Evolutionary conservation across 2,888 invertebrate species (phyloP).

Genomic region (Protonemura montana): DNA sequence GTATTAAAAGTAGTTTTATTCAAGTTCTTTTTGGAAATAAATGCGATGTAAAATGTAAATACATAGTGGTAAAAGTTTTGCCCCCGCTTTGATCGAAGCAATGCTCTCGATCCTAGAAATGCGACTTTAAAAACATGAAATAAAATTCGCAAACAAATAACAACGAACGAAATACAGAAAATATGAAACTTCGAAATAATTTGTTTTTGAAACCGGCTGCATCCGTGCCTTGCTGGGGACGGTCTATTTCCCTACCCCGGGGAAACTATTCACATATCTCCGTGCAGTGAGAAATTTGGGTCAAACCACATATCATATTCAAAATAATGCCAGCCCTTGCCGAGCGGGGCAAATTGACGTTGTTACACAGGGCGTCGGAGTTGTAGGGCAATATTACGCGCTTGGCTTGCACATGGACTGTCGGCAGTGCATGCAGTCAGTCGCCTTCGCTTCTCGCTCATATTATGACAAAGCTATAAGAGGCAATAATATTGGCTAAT

Average conservation of each 20-base stretch:
- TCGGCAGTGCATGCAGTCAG: not conserved
- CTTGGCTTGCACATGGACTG: not conserved
- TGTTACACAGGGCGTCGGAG: not conserved
- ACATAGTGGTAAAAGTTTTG: not conserved
- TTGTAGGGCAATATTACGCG: not conserved
- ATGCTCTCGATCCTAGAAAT: not conserved
- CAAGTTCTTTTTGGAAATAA: not conserved
- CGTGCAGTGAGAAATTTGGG: not conserved
- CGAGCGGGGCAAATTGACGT: not conserved
- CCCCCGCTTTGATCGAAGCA: not conserved
- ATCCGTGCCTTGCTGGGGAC: not conserved
- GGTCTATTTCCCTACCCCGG: not conserved
- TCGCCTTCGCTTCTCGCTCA: not conserved
- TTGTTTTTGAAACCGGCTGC: not conserved
- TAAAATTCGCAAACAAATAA: not conserved
- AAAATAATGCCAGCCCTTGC: not conserved
- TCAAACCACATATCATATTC: slow-evolving; percentile 7
- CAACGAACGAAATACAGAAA: not conserved
- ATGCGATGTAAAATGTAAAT: not conserved
- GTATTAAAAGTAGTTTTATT: not conserved
- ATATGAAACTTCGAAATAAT: not conserved
- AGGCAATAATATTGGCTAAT: not conserved
- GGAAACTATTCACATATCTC: not conserved
- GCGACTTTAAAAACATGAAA: not conserved
- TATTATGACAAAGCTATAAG: not conserved